Evolutionary conservation across 2,113 vertebrate species (phyloP), one percentile per base, ranked within the genome.

Genomic region (Colinus virginianus): DNA sequence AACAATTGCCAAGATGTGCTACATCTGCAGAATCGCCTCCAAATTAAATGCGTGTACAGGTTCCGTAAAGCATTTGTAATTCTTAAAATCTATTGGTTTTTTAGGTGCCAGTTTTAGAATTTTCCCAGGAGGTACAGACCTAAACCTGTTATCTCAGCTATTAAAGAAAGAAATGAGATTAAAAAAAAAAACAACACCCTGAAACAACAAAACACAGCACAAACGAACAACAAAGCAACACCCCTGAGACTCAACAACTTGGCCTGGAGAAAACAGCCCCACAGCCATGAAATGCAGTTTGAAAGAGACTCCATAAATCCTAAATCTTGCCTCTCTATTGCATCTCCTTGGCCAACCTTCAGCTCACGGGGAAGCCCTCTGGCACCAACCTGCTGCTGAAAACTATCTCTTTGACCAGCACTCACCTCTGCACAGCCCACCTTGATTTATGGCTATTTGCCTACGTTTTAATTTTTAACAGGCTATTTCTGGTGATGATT

Each of bases 131-230:
- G 82, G 87, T 13, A 15, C 63, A 36, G 72, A 40, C 74, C 88
- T 68, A 94, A 95, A 84, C 48, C 87, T 91, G 81, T 79, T 55
- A 75, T 90, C 88, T 95, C 82, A 92, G 84, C 78, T 93, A 71
- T 91, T 92, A 91, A 95, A 81, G 87, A 95, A 59, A 90, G 69
- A 92, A 71, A 49, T 32, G 62, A 70, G 69, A 90, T 95, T 89
- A 66, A 5, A 78, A 81, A 84, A 70, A 78, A 45, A n/a, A 40
- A 40, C 36, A 36, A 36, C 36, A 36, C 10, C 40, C 40, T 40
- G 13, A 40, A 40, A 40, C 40, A 78, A 84, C 58, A 42, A 43
- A 28, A 28, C 26, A 15, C 30, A 58, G 17, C 55, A 58, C 56
- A 62, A 40, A 49, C 56, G 36, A 78, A 74, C 48, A 43, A 3